These are phyloP conservation scores for Pygoscelis adeliae DNA, from an alignment of 2,113 vertebrate genomes.

Conservation along the genomic window DNA sequence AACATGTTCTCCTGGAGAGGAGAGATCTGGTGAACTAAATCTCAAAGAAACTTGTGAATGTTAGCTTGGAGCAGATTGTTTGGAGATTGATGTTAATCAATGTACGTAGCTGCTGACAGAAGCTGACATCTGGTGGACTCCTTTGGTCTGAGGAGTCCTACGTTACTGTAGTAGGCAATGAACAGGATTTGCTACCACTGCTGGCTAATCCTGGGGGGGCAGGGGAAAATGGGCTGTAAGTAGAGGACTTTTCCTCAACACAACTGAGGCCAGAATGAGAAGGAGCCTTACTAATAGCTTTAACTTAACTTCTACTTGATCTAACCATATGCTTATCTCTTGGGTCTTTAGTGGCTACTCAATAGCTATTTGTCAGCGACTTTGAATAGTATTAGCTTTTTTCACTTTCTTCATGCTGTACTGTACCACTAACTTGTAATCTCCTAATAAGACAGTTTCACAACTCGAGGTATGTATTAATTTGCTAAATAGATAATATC, in stretches of 20 bases:
- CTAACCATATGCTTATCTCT: neutral
- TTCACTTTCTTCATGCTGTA: neutral
- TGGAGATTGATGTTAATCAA: neutral
- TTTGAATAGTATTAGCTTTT: neutral
- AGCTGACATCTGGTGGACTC: neutral
- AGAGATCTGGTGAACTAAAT: neutral
- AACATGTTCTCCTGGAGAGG: neutral
- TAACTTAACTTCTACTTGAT: neutral
- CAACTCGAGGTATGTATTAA: neutral
- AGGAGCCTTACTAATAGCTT: neutral
- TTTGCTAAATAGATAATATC: neutral
- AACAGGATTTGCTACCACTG: neutral
- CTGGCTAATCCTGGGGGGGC: neutral
- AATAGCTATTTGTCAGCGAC: neutral
- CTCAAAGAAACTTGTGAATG: neutral
- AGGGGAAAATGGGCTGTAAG: neutral
- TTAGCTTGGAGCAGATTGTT: neutral
- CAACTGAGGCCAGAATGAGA: neutral
- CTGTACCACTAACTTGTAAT: neutral
- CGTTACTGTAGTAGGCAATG: neutral
- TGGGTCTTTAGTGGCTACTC: neutral
- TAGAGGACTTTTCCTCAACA: neutral
- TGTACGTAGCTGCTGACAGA: neutral
- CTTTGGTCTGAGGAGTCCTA: neutral
- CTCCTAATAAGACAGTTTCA: neutral